Evolutionary conservation across 1,140 invertebrate species (phyloP), one percentile per base, ranked within the genome.

Genomic region (Nephila pilipes): DNA sequence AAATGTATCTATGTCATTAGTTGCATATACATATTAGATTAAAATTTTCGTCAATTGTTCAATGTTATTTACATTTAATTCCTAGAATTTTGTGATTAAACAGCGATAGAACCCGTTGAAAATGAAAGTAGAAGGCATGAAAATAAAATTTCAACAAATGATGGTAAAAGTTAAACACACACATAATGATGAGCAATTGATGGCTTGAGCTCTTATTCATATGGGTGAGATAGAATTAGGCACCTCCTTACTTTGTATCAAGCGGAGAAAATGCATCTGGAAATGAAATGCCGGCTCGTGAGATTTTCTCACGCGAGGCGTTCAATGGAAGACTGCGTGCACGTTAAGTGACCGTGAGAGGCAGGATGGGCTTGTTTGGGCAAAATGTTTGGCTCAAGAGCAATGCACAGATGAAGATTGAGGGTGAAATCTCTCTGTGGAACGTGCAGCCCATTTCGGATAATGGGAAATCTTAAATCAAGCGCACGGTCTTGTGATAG

Each of bases 291-390:
- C 69, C 32, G 36, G 46, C n/a, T 85, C 32, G 90, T 85, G 90
- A 75, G 81, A 92, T 14, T 69, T 92, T 92, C 90, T 69, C 90
- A 92, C 90, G 90, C 90, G 32, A 55, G 1, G 80, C 90, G 58
- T 38, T 92, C 90, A 92, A 92, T 85, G 90, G 90, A 92, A 85
- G 80, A 92, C 57, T 85, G 90, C 32, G n/a, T 65, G 0, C 69
- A 80, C 22, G 81, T 38, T 85, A 46, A 25, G n/a, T 85, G 22
- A 92, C 55, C 90, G 90, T 92, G 90, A 69, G 90, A 92, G 79
- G 57, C 80, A 83, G 63, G 80, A 83, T 83, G 81, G 81, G 81
- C 38, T 55, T 54, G 54, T 36, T 75, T 46, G 58, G 6, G 36
- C 63, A 38, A 88, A 88, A 32, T 85, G 83, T 85, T 85, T 58